Evolutionary conservation across 2,113 vertebrate species (phyloP), one percentile per base, ranked within the genome.

Genomic region (Aphyosemion australe): DNA sequence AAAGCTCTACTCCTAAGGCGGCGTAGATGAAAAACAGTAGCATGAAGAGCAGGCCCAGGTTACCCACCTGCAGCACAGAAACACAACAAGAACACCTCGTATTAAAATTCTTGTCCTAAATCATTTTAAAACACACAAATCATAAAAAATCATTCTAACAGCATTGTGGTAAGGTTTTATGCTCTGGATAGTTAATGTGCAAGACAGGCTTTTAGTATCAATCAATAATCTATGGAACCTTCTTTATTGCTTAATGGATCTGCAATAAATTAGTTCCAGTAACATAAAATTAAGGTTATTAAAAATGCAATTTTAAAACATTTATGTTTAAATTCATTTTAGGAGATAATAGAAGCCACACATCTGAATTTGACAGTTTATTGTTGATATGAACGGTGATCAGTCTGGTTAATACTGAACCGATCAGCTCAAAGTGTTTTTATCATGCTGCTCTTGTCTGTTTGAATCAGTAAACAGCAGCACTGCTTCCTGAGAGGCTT

Each of bases 1-100:
- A 99, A 60, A 99, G 96, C 86, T 99, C 97, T 78, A 99, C 97
- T 63, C 97, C 97, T 86, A 99, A 92, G 61, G 97, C 97, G 12
- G 97, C 97, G 0, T 99, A 99, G 93, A 99, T 99, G 91, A 99
- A 99, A 93, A 99, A 99, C 19, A 99, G 96, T 71, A 99, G 93
- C 96, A 99, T 97, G 91, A 99, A 99, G 83, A 99, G 97, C 62
- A 99, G 94, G 77, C 97, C 97, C 51, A 99, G 94, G 92, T 99
- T 99, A 88, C 97, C 97, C 90, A 99, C 97, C 97, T 99, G 90
- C 55, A 87, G 73, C 6, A 82, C 65, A 83, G 39, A 55, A n/a
- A 69, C n/a, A 58, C 1, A 51, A 62, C 5, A n/a, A 13, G 32
- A 56, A 56, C 16, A 26, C 3, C 26, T 26, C 26, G 3, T 26